Evolutionary conservation across 2,888 invertebrate genomes (phyloP).

Genomic region (Neelides folsomi): DNA sequence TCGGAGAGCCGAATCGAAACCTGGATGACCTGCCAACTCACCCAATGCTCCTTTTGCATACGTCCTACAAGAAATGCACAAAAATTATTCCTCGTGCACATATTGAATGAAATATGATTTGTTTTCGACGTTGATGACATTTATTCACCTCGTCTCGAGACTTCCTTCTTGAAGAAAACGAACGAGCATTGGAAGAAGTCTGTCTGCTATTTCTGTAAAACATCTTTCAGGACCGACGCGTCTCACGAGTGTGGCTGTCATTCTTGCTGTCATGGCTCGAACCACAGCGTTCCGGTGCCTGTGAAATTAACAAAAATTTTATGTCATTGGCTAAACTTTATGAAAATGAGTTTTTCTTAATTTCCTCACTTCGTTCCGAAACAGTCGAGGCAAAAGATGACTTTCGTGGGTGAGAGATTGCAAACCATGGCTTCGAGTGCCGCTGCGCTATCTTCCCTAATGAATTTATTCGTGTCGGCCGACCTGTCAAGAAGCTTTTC

Average conservation of each 20-base stretch:
- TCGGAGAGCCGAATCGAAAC: conserved; percentile 59
- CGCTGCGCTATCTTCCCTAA: conserved; percentile 72
- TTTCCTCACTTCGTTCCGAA: conserved; percentile 49
- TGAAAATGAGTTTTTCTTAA: neutral
- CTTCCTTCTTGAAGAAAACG: conserved; percentile 74
- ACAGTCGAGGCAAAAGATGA: conserved; percentile 51
- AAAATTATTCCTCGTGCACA: neutral
- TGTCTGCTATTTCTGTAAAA: conserved; percentile 61
- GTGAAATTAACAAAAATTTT: neutral
- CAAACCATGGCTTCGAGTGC: conserved; percentile 72
- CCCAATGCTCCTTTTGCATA: conserved; percentile 67
- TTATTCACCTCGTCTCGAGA: conserved; percentile 56
- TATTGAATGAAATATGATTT: conserved; percentile 2
- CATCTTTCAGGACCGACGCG: conserved; percentile 60
- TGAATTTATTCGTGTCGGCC: conserved; percentile 85
- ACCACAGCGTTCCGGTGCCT: conserved; percentile 78
- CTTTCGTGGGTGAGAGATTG: conserved; percentile 54
- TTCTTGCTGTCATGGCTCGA: conserved; percentile 65
- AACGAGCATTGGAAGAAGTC: conserved; percentile 64
- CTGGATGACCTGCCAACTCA: conserved; percentile 54
- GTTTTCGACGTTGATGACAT: no score
- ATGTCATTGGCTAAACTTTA: neutral
- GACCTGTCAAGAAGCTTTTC: conserved; percentile 69
- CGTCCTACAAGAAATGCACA: conserved; percentile 41
- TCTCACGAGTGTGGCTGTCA: conserved; percentile 58